Evolutionary conservation across 1,140 invertebrate species (phyloP).

Genomic region (Bemisia tabaci): DNA sequence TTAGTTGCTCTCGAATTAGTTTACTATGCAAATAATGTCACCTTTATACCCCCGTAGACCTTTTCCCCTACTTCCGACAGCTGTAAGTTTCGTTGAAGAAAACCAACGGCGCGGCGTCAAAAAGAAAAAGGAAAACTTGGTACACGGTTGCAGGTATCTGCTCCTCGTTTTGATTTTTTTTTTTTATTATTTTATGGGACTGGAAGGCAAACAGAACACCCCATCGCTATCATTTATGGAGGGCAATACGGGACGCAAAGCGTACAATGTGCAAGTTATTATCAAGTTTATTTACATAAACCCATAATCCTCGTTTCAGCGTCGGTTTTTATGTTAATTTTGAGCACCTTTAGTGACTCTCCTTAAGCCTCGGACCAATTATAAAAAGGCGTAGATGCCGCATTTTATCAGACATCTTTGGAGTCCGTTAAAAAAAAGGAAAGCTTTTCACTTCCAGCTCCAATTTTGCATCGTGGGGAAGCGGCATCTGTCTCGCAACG

Average conservation of each 20-base stretch:
- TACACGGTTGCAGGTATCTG: not conserved
- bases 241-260: not conserved
- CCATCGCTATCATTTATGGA: not conserved
- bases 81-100: not conserved
- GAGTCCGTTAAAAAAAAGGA: too few species aligned
- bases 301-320: not conserved
- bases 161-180: not conserved
- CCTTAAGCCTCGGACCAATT: not conserved
- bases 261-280: not conserved
- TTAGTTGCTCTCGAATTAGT: not conserved
- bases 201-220: not conserved
- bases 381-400: too few species aligned
- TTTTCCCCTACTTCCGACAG: not conserved
- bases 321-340: not conserved
- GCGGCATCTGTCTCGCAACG: not conserved
- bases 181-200: not conserved
- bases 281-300: not conserved
- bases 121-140: not conserved
- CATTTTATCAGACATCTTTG: too few species aligned
- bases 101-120: not conserved
- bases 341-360: not conserved
- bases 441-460: too few species aligned
- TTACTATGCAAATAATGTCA: not conserved
- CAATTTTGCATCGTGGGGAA: too few species aligned
- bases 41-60: not conserved